Percentiles rank a stretch among this genome's conserved stretches.
phyloP scores from a whole-genome alignment of 2,797 vertebrate species.

The Protosalanx chinensis region DNA sequence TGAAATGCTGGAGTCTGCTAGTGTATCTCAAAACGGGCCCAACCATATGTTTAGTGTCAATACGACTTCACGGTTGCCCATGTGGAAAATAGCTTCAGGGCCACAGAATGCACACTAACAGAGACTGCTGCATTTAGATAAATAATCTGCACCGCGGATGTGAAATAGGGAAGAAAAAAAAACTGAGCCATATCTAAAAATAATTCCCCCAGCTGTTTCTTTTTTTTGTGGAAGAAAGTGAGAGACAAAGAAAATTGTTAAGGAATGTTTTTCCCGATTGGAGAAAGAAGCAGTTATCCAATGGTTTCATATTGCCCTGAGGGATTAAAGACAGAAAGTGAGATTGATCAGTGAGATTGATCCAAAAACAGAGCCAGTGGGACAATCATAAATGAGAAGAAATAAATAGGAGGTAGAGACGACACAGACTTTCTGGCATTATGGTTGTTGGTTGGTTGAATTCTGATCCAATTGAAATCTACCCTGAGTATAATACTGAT shows the following conservation, averaged over 20 bases:
- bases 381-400: constrained; percentile 44
- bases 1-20: constrained; percentile 73
- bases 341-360: constrained; percentile 65
- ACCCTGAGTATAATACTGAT: no score
- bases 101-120: constrained; percentile 64
- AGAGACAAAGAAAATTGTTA: neutral
- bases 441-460: no score
- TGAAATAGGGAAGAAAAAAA: neutral
- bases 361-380: constrained; percentile 55
- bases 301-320: constrained; percentile 65
- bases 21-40: constrained; percentile 74
- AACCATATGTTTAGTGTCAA: constrained; percentile 83
- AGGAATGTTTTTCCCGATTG: no score
- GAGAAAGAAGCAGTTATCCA: constrained; percentile 47
- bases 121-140: constrained; percentile 71
- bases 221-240: constrained; percentile 51
- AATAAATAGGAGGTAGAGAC: constrained; percentile 35
- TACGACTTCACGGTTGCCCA: constrained; percentile 79
- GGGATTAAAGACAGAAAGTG: constrained; percentile 70
- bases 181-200: constrained; percentile 61
- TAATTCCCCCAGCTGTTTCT: constrained; percentile 48
- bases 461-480: no score
- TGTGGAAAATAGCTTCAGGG: constrained; percentile 79
- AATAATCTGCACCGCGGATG: constrained; percentile 71
- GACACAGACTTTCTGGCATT: constrained; percentile 36